Evolutionary conservation across 1,140 invertebrate genomes (phyloP), one percentile per base, ranked within the genome.

Genomic region (Antheraea mylitta): DNA sequence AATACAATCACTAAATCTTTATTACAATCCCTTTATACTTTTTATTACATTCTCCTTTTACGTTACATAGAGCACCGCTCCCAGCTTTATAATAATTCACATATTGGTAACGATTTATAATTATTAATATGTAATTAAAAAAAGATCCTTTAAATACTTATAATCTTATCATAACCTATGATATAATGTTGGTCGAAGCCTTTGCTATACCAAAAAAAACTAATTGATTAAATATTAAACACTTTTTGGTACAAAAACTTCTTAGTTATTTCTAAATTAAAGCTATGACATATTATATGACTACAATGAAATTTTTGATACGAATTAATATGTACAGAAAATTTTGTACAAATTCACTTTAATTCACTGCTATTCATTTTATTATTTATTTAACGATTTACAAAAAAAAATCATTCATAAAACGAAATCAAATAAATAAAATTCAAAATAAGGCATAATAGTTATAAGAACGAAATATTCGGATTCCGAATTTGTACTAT

Each of bases 221-320:
- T 53, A 53, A 53, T 16, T 13, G 45, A 53, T 53, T 53, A 53
- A 53, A 53, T 53, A 53, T 53, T 53, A 53, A 16, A 16, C 85
- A 91, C 86, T 87, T 78, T 91, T 91, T 90, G 88, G 88, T 91
- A 89, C 83, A 84, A 81, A 78, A 91, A 85, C 85, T 86, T 91
- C 79, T 60, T 82, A 80, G 73, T 58, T 66, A 71, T 71, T 74
- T 77, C 81, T 82, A 80, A 77, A 84, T 89, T 91, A 91, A 91
- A 91, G 89, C 89, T 91, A 87, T 89, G 61, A 63, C 82, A 85
- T 77, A 80, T 67, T 71, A 77, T 85, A 82, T 90, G 86, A 91
- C 89, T 91, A 90, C 79, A 87, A 78, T 77, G 71, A 83, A 84
- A 81, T 70, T 86, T 76, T 76, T 78, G 72, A 78, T 65, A 78